Conservation (phyloP, 2,888 invertebrate species). For the Tupiocoris notatus region DNA sequence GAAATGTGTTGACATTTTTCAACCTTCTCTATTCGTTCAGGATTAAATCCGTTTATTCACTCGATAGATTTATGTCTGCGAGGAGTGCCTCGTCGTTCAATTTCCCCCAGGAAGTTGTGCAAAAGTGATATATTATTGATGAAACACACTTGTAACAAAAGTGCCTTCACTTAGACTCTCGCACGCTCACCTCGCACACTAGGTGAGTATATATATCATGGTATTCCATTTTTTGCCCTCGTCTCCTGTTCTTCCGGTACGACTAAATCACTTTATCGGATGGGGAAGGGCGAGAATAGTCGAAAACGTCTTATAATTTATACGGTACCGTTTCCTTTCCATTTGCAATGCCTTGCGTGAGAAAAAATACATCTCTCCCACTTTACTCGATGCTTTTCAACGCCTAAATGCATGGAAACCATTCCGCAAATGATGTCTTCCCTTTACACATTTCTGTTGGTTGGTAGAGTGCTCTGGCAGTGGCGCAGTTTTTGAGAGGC, state of each 20-base stretch:
- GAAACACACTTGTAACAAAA: background rate
- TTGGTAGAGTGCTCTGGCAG: no score
- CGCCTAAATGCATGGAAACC: background rate
- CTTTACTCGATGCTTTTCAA: background rate
- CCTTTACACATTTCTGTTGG: background rate
- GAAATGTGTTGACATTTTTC: no score
- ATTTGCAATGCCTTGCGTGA: slow-evolving; percentile 6
- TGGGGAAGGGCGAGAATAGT: background rate
- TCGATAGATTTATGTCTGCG: background rate
- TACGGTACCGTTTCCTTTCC: slow-evolving; percentile 12
- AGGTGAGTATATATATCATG: no score
- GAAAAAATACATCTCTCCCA: background rate
- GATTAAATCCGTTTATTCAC: background rate
- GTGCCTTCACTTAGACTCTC: background rate
- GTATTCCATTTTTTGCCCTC: background rate
- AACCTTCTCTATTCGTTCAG: no score
- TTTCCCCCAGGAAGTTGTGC: background rate
- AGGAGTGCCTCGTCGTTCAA: background rate
- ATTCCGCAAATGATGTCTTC: background rate
- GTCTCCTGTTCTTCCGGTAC: background rate
- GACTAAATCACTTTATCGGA: background rate
- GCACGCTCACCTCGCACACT: no score
- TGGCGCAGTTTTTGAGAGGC: background rate
- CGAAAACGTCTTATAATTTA: slow-evolving; percentile 4
- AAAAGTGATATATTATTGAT: background rate